Evolutionary conservation across 2,113 vertebrate species (phyloP).

Genomic region (Chaenogobius annularis): DNA sequence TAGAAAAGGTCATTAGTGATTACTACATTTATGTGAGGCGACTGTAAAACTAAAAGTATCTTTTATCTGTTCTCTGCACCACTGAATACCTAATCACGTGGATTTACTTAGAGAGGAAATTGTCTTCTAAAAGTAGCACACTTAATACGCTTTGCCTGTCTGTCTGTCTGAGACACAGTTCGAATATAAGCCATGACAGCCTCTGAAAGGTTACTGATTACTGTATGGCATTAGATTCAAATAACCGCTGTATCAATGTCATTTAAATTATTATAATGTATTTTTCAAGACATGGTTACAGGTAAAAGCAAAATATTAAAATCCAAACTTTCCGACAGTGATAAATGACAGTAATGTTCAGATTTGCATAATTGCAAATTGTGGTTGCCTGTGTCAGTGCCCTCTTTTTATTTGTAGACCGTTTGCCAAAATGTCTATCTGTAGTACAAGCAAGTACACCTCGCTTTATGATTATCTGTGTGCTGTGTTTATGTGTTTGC

Average conservation of each 20-base stretch:
- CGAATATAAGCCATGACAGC: conserved; percentile 17
- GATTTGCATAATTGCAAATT: neutral
- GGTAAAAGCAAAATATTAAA: neutral
- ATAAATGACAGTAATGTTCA: neutral
- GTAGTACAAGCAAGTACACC: too few relatives aligned
- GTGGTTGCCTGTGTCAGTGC: neutral
- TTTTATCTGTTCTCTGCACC: neutral
- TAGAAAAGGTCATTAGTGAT: neutral
- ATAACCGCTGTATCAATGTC: neutral
- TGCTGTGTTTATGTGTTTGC: too few relatives aligned
- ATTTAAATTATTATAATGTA: conserved; percentile 13
- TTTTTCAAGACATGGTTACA: neutral
- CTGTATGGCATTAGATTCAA: neutral
- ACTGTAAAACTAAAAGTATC: neutral
- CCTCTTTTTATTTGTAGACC: too few relatives aligned
- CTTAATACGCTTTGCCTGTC: neutral
- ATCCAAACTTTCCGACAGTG: neutral
- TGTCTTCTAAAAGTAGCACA: conserved; percentile 1
- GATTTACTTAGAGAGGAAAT: conserved; percentile 5
- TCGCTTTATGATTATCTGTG: too few relatives aligned
- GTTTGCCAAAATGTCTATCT: too few relatives aligned
- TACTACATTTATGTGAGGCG: conserved; percentile 1
- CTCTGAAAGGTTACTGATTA: conserved; percentile 1
- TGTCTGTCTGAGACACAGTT: conserved; percentile 5
- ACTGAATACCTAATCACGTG: neutral